Evolutionary conservation across 2,113 vertebrate genomes (phyloP), one percentile per base, ranked within the genome.

Genomic region (Microcebus tavaratra): DNA sequence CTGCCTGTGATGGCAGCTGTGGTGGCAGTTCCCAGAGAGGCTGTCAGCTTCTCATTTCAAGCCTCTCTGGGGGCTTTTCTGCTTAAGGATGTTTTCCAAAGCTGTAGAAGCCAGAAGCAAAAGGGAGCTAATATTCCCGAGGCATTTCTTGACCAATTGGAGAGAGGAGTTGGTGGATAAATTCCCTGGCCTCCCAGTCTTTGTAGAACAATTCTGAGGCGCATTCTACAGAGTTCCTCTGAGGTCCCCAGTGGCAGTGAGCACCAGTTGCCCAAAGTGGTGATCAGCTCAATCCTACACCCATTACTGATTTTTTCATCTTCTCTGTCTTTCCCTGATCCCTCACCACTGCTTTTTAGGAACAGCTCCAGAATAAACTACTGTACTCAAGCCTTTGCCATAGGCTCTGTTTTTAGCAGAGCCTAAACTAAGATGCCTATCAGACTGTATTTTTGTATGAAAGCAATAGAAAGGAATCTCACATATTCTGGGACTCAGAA

Each of bases 391-490:
- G 17, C 78, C 31, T 11, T 93, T 34, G 5, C 55, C 59, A 81
- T 45, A 70, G 75, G 65, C 34, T 78, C n/a, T 61, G 12, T 80
- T 91, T 82, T 45, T 48, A 42, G 25, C 18, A 82, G 20, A 87
- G 23, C 25, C 73, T 50, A 84, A 90, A 88, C 59, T 29, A 91
- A 95, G n/a, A 76, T 21, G 13, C 23, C 39, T 81, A 15, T 14
- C 15, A 36, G 61, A 55, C 42, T 53, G 34, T 78, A 42, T 59
- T 76, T 93, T 81, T 76, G 27, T 45, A 15, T 61, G 82, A 93
- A 88, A 53, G 53, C 53, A 67, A 82, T 9, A 55, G 65, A 92
- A 90, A 92, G 48, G 68, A 76, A 89, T 86, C 93, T 89, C 31
- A 82, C 3, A 11, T 31, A 78, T 73, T 67, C 36, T 76, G 84